Conservation (phyloP, 2,113 vertebrate species). For the Dipodomys stephensi region DNA sequence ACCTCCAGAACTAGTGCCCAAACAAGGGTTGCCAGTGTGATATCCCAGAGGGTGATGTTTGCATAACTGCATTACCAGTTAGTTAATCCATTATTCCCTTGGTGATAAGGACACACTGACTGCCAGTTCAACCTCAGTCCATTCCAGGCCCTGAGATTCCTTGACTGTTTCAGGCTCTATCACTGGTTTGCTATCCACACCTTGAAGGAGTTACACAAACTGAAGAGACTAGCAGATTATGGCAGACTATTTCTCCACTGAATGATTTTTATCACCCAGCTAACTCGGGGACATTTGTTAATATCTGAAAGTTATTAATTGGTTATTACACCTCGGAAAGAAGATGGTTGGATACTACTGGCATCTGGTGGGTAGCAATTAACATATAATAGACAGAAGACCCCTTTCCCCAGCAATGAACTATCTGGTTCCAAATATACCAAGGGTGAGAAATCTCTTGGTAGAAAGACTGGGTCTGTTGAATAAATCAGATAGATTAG, state of each 20-base stretch:
- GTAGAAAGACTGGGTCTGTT: background rate
- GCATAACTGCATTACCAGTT: background rate
- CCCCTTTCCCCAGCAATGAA: background rate
- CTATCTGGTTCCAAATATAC: background rate
- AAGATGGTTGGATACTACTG: background rate
- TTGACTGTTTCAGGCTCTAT: background rate
- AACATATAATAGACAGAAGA: background rate
- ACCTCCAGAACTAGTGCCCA: background rate
- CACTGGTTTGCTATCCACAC: background rate
- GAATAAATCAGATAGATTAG: background rate
- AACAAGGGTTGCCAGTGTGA: background rate
- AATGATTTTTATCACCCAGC: background rate
- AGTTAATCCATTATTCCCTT: conserved; percentile 38
- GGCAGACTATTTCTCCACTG: background rate
- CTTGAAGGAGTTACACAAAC: background rate
- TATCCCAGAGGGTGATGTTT: conserved; percentile 25
- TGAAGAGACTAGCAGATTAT: background rate
- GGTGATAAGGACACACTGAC: background rate
- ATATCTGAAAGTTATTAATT: background rate
- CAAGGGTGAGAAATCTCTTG: background rate
- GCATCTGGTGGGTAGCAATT: background rate
- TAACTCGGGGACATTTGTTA: background rate
- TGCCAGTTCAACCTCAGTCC: background rate
- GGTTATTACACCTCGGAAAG: background rate
- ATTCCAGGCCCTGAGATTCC: background rate